Percentiles rank a stretch among this genome's conserved stretches.
Evolutionary conservation across 2,113 vertebrate genomes (phyloP).

Genomic region (Syngnathus scovelli): DNA sequence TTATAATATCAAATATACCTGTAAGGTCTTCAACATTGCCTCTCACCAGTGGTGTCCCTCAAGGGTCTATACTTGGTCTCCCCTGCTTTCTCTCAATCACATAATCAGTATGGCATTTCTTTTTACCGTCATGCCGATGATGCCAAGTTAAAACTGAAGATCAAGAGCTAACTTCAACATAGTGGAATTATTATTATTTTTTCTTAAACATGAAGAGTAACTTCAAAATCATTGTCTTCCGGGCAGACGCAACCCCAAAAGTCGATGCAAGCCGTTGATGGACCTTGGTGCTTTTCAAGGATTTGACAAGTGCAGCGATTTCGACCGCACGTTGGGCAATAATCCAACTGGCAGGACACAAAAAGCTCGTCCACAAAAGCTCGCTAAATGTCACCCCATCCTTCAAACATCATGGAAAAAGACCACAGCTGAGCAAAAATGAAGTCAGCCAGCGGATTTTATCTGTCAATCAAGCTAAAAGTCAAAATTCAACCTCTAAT

Average conservation of each 20-base stretch:
- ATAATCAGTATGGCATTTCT: neutral
- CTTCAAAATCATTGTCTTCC: constrained; percentile 38
- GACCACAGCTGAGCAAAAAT: neutral
- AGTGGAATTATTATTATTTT: neutral
- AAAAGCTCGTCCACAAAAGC: constrained; percentile 22
- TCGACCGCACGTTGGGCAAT: constrained; percentile 5
- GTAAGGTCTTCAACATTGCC: neutral
- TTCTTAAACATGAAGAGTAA: neutral
- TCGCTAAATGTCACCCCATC: constrained; percentile 7
- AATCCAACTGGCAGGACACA: constrained; percentile 1
- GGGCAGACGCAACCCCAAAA: constrained; percentile 18
- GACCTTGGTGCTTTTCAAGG: constrained; percentile 37
- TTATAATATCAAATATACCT: no score
- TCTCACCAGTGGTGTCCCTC: neutral
- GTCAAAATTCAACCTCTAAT: neutral
- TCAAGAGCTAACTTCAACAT: neutral
- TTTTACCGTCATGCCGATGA: neutral
- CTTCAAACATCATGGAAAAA: constrained; percentile 12
- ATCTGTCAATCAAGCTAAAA: constrained; percentile 16
- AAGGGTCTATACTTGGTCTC: neutral
- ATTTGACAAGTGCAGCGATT: constrained; percentile 18
- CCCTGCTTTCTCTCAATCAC: neutral
- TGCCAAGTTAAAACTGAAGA: neutral
- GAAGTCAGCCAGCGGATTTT: neutral
- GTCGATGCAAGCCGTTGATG: constrained; percentile 31